These are phyloP conservation scores for Lucinisca nassula DNA, from an alignment of 2,888 invertebrate species.

Conservation along the genomic window DNA sequence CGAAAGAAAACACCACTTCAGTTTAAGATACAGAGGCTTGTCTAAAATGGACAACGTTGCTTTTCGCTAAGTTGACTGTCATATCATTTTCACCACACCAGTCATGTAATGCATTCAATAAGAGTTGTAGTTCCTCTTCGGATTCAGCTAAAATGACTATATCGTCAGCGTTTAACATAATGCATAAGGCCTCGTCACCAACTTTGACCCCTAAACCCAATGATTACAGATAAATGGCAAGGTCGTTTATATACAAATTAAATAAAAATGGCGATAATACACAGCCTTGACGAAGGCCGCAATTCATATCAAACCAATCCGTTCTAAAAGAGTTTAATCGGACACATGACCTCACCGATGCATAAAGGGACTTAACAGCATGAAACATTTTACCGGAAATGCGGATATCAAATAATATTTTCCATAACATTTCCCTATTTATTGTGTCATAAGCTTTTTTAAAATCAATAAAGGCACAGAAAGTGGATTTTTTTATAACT, in stretches of 20 bases:
- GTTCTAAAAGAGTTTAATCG: not conserved
- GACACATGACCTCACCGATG: not conserved
- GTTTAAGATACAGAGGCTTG: not conserved
- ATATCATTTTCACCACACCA: constrained; percentile 16
- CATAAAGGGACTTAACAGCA: not conserved
- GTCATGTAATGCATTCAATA: not conserved
- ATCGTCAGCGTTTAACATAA: not conserved
- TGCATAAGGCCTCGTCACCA: not conserved
- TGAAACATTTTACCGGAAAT: not conserved
- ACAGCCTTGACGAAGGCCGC: not conserved
- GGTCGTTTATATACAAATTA: not conserved
- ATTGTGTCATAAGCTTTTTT: not conserved
- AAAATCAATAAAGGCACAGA: constrained; percentile 41
- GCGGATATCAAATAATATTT: not conserved
- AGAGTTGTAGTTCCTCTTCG: not conserved
- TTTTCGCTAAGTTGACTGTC: not conserved
- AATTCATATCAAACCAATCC: constrained; percentile 33
- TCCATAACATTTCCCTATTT: not conserved
- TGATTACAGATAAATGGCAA: not conserved
- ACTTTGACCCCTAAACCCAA: not conserved
- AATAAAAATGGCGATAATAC: not conserved
- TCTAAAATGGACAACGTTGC: not conserved
- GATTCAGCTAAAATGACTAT: not conserved
- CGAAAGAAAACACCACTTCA: not conserved
- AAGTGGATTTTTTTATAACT: not conserved